These are phyloP conservation scores for Hippocampus barbouri DNA, from an alignment of 2,113 vertebrate genomes.

Conservation along the genomic window DNA sequence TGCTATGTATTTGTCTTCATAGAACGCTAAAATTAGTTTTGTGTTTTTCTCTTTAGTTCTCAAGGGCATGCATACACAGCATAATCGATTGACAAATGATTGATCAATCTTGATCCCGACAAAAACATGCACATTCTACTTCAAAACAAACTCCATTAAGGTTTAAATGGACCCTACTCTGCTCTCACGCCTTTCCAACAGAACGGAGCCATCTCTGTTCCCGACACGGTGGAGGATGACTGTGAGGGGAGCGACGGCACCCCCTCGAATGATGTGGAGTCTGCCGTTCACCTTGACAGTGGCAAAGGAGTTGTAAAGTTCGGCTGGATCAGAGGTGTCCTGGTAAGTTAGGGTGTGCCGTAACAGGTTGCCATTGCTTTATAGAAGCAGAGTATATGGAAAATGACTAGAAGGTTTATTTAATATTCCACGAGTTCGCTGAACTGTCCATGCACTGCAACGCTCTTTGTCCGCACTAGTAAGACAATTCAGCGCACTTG, in stretches of 20 bases:
- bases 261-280: slow-evolving; percentile 74
- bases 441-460: neutral
- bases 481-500: neutral
- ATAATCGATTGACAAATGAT: slow-evolving; percentile 7
- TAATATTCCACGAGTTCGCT: neutral
- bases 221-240: slow-evolving; percentile 71
- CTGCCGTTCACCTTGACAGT: slow-evolving; percentile 62
- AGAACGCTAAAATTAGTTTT: slow-evolving; percentile 11
- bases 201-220: slow-evolving; percentile 71
- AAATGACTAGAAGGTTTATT: neutral
- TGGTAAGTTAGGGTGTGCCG: slow-evolving; percentile 79
- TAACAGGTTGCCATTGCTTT: slow-evolving; percentile 12
- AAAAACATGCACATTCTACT: slow-evolving; percentile 3
- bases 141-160: neutral
- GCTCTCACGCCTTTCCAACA: slow-evolving; percentile 33
- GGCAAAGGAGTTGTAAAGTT: slow-evolving; percentile 82
- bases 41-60: slow-evolving; percentile 6
- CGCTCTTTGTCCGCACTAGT: neutral
- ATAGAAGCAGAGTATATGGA: neutral
- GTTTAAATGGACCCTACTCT: neutral
- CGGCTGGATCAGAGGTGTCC: slow-evolving; percentile 96
- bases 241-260: slow-evolving; percentile 74
- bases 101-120: slow-evolving; percentile 28
- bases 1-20: slow-evolving; percentile 19
- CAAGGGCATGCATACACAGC: slow-evolving; percentile 19